phyloP scores from a whole-genome alignment of 2,888 invertebrate species.

The Campoletis raptor region DNA sequence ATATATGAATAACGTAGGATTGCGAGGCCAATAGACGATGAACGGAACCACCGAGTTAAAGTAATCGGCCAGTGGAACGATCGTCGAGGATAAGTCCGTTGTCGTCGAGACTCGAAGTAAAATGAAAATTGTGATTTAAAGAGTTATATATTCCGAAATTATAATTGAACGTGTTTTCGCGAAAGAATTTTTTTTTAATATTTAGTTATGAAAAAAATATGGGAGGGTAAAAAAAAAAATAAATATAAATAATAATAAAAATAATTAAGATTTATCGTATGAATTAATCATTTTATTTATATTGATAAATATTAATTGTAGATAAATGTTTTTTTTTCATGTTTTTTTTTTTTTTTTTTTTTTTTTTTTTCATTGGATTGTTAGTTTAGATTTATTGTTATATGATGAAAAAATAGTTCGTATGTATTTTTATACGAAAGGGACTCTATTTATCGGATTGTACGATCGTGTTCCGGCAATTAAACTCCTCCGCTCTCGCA shows the following conservation, averaged over 20 bases:
- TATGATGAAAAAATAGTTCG: neutral
- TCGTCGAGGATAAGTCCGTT: slow-evolving; percentile 59
- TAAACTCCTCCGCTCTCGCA: slow-evolving; percentile 53
- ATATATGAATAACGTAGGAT: neutral
- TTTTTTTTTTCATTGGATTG: neutral
- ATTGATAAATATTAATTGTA: neutral
- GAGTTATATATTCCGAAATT: slow-evolving; percentile 5
- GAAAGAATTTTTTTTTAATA: neutral
- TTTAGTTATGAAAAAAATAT: neutral
- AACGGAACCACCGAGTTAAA: slow-evolving; percentile 68
- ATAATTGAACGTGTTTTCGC: neutral
- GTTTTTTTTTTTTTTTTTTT: neutral
- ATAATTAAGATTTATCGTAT: neutral
- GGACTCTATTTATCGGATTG: slow-evolving; percentile 45
- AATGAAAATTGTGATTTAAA: slow-evolving; percentile 38
- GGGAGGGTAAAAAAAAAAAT: neutral
- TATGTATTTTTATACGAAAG: slow-evolving; percentile 8
- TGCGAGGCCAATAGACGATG: slow-evolving; percentile 59
- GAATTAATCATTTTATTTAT: neutral
- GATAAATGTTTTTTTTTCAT: neutral
- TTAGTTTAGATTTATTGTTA: neutral
- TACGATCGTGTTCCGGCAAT: slow-evolving; percentile 62
- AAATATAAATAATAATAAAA: neutral
- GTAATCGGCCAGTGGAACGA: slow-evolving; percentile 68
- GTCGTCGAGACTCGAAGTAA: slow-evolving; percentile 42